A percentile compares a stretch with the other conserved stretches of the same genome.
Evolutionary conservation across 2,797 vertebrate genomes (phyloP).

Genomic region (Eutrigla gurnardus): DNA sequence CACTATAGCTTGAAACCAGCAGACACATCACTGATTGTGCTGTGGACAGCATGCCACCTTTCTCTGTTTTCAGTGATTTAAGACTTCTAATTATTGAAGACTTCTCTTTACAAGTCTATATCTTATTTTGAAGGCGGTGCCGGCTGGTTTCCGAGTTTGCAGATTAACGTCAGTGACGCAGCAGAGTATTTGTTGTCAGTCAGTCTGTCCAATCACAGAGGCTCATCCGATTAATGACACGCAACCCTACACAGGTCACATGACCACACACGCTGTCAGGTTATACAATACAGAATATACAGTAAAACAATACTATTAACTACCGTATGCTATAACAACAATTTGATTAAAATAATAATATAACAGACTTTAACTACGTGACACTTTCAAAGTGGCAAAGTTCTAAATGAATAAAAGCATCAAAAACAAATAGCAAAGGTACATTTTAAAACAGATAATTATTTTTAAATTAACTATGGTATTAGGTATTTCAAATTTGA

Average conservation of each 20-base stretch:
- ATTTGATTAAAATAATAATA: background rate
- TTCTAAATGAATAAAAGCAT: background rate
- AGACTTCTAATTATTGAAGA: background rate
- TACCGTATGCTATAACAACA: background rate
- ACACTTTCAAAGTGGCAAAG: background rate
- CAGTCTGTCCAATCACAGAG: conserved; percentile 18
- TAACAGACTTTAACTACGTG: background rate
- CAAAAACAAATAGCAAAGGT: background rate
- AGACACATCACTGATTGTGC: no score
- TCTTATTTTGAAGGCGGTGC: conserved; percentile 43
- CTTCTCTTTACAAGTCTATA: accelerated
- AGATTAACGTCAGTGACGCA: conserved; percentile 57
- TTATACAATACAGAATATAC: background rate
- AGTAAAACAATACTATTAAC: background rate
- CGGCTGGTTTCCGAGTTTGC: background rate
- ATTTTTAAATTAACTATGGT: no score
- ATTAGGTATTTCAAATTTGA: no score
- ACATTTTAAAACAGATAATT: no score
- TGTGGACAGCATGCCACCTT: no score
- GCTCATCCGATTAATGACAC: conserved; percentile 58
- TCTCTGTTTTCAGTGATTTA: background rate
- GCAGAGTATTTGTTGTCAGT: conserved; percentile 19
- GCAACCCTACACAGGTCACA: conserved; percentile 24
- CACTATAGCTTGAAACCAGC: no score
- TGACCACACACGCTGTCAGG: background rate